Percentiles rank a stretch among this genome's conserved stretches.
These are phyloP conservation scores for Drosophila sp. DNA, from an alignment of 1,140 invertebrate species.

Conservation along the genomic window DNA sequence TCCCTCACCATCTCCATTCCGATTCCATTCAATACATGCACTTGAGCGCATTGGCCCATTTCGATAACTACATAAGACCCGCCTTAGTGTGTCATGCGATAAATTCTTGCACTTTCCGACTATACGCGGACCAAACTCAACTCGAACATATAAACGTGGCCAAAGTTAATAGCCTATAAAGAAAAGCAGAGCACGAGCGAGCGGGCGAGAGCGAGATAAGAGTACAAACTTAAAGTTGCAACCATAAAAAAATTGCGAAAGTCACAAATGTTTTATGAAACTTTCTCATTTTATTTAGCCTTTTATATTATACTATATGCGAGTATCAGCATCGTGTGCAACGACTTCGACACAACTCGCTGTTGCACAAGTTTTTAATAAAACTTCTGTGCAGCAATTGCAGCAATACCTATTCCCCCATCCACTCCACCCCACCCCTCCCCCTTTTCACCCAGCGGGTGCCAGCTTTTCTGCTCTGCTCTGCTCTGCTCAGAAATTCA, in stretches of 20 bases:
- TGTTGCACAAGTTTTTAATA: constrained; percentile 73
- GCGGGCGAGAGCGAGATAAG: neutral
- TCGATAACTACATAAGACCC: constrained; percentile 62
- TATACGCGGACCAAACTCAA: constrained; percentile 30
- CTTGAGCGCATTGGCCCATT: constrained; percentile 67
- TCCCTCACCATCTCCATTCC: neutral
- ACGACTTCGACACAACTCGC: constrained; percentile 53
- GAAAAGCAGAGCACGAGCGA: neutral
- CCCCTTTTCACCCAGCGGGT: constrained; percentile 1
- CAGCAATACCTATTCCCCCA: constrained; percentile 12
- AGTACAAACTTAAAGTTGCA: constrained; percentile 65
- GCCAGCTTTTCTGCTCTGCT: constrained; percentile 51
- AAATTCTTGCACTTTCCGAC: constrained; percentile 65
- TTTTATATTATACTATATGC: constrained; percentile 41
- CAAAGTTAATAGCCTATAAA: constrained; percentile 35
- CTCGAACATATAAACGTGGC: constrained; percentile 16
- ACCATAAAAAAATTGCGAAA: constrained; percentile 73
- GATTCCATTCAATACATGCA: constrained; percentile 51
- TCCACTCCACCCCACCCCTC: neutral
- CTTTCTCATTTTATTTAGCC: constrained; percentile 75
- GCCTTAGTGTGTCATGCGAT: constrained; percentile 74
- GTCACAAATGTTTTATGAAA: constrained; percentile 82
- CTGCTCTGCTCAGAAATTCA: constrained; percentile 72
- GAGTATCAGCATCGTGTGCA: constrained; percentile 28
- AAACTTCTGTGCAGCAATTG: constrained; percentile 63